Evolutionary conservation across 2,888 invertebrate genomes (phyloP), one percentile per base, ranked within the genome.

Genomic region (Caenorhabditis drosophilae): DNA sequence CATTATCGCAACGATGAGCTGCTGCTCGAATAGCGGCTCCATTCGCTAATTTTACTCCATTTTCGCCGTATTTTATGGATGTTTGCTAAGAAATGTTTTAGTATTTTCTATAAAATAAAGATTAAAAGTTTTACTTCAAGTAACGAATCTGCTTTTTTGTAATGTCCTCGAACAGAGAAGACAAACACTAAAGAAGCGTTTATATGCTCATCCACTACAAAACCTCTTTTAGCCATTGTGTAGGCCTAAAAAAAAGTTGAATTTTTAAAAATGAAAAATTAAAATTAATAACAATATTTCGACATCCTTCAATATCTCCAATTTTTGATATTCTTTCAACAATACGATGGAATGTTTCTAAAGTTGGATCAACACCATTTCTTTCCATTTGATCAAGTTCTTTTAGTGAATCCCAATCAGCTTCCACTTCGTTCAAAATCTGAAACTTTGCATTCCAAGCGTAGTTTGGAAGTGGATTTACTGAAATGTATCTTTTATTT

Each of bases 181-280:
- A 62, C 67, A 25, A 69, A 75, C 4, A 75, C 64, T 2, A 67
- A 63, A 6, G 74, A 40, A 4, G 67, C 61, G 20, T 75, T 67
- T 12, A 70, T 66, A 12, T 67, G 42, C 9, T 54, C 53, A 45
- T 75, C 67, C 11, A 71, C 63, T 1, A 61, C n/a, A 18, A 74
- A 67, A 12, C 76, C 76, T 12, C 53, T 53, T 12, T 64, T 40
- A 1, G 72, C 68, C 75, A 76, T 75, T n/a, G n/a, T n/a, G n/a
- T n/a, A n/a, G n/a, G n/a, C n/a, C n/a, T n/a, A n/a, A n/a, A n/a
- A n/a, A n/a, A n/a, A n/a, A n/a, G n/a, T n/a, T n/a, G n/a, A n/a
- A n/a, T n/a, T n/a, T n/a, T n/a, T n/a, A n/a, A n/a, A n/a, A n/a
- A n/a, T n/a, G n/a, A n/a, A n/a, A n/a, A n/a, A n/a, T n/a, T n/a